Base-by-base conservation (phyloP, 2,113 vertebrate genomes). In the Pteruthius melanotis region DNA sequence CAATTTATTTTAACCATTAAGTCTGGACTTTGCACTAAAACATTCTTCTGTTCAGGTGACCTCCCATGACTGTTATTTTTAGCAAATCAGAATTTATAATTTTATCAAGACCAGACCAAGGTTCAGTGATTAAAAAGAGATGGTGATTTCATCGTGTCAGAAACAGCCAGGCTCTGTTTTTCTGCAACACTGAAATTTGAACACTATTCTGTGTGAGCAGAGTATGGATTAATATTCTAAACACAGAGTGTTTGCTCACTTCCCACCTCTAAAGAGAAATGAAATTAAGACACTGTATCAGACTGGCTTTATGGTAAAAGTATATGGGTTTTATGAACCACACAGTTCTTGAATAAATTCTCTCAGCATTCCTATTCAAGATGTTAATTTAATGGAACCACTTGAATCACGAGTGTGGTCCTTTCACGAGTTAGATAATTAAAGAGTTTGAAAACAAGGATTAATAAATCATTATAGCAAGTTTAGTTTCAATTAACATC, bases 391-490 rank as follows among this genome's bases (percentile, higher is more conserved):
- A 95, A 93, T 90, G 71, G 57, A 90, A 92, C 35, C 79, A 91
- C 89, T 97, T 92, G 75, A 97, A 94, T 84, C 64, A 57, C 42
- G 59, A 97, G 42, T 78, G 59, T 61, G 70, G 61, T 63, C 91
- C 97, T 96, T 95, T 79, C 50, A 88, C 7, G 30, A 65, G 42
- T 66, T 45, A 23, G 94, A 75, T 94, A 97, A 98, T 98, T 97
- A 97, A 92, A 47, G 84, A 96, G 84, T 96, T 97, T 97, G 92
- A 93, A 98, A 98, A 97, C 79, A 72, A 86, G 39, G 93, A 97
- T 96, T 97, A 97, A 97, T 95, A 98, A 97, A 97, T 96, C 89
- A 96, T 98, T 93, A 95, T 37, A 94, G 53, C 40, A 94, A 97
- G 76, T 96, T 98, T 97, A 90, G 71, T 77, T 95, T 96, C 95